Base-by-base conservation (phyloP, 1,140 invertebrate genomes). In the Trachymyrmex septentrionalis region DNA sequence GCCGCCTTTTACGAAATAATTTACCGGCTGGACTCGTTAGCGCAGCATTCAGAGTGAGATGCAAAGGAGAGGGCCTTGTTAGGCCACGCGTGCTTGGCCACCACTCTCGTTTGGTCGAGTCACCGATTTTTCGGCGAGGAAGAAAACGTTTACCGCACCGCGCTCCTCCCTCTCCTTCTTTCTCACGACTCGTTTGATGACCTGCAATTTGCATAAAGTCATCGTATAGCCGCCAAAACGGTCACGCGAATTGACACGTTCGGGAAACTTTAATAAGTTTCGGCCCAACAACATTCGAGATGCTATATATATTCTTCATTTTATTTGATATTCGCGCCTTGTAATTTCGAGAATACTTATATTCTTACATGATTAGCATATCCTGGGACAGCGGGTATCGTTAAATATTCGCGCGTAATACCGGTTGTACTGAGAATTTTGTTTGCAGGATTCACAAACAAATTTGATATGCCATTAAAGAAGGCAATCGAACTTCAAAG, bases 11-110 rank as follows among this genome's bases (percentile, higher is more conserved):
- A 78, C 73, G 61, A 92, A 92, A 92, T 92, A 92, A 92, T 92
- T 92, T 91, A 90, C 86, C 85, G 85, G 63, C 78, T 85, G 78
- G 86, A 88, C 91, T 92, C 91, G 91, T 92, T 92, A 91, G 73
- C 72, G 53, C 30, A 55, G 86, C 72, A 90, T 90, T 90, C 88
- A 90, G 86, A 90, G 88, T 80, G 86, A 85, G 86, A 71, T 66
- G 76, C 78, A 34, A 78, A 87, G 75, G 80, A 87, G 64, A 89
- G 75, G 63, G 71, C 34, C 88, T 88, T 89, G 88, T 89, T 89
- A 88, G 66, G 87, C 82, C 76, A 89, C 87, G 87, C 84, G 71
- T 63, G 48, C 48, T 3, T 50, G 48, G 55, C 55, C 9, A 44
- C 38, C 9, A 53, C 27, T 76, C 16, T 19, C 34, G 6, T 14